phyloP scores from a whole-genome alignment of 2,113 vertebrate genomes.

The Epinephelus fuscoguttatus region DNA sequence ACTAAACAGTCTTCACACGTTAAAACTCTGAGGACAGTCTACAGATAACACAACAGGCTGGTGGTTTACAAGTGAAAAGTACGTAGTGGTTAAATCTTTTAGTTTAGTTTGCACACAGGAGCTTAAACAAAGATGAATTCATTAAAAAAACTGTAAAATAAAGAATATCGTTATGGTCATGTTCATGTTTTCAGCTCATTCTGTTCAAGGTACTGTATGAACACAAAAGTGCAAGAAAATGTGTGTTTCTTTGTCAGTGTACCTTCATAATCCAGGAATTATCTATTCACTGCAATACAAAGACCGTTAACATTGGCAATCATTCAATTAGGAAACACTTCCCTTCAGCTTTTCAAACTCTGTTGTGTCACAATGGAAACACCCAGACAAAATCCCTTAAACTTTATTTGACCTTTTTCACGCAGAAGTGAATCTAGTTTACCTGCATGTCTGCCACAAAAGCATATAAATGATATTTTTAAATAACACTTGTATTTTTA shows the following conservation, averaged over 20 bases:
- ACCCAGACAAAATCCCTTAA: background rate
- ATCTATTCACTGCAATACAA: background rate
- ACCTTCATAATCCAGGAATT: background rate
- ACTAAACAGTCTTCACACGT: too few species aligned
- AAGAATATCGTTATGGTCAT: background rate
- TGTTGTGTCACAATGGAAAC: background rate
- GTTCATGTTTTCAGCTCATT: background rate
- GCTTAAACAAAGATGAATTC: too few species aligned
- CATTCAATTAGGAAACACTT: background rate
- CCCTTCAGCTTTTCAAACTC: background rate
- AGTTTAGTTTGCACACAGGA: too few species aligned
- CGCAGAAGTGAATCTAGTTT: background rate
- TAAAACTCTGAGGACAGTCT: too few species aligned
- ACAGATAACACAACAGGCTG: too few species aligned
- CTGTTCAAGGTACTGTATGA: background rate
- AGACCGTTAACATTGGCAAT: background rate
- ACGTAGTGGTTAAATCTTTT: too few species aligned
- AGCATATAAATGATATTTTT: background rate
- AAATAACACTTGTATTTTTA: background rate
- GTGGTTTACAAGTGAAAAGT: too few species aligned
- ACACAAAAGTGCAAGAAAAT: background rate
- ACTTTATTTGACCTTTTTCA: background rate
- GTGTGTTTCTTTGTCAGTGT: constrained; percentile 6
- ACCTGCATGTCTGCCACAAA: background rate
- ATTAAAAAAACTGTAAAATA: too few species aligned